phyloP scores from a whole-genome alignment of 2,888 invertebrate species.

The Kryphioiulus occultus region DNA sequence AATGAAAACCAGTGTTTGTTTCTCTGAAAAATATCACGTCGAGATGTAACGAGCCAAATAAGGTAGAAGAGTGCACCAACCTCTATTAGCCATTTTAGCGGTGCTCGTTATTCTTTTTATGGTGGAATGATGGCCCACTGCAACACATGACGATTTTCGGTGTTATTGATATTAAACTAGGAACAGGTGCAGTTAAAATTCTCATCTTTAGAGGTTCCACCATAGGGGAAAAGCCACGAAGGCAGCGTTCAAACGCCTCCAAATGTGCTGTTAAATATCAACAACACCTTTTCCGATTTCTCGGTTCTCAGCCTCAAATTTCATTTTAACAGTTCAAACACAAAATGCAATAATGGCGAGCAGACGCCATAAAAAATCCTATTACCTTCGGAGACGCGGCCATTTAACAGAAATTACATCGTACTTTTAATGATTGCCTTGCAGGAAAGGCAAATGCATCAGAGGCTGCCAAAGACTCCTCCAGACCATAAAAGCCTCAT shows the following conservation, averaged over 20 bases:
- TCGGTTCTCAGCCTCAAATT: background rate
- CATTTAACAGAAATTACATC: constrained; percentile 31
- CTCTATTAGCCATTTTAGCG: constrained; percentile 29
- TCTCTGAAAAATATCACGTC: background rate
- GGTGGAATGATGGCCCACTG: background rate
- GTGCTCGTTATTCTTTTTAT: constrained; percentile 32
- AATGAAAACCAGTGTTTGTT: background rate
- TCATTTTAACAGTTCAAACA: constrained; percentile 29
- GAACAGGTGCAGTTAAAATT: constrained; percentile 27
- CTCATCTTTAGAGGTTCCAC: background rate
- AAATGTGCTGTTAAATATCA: background rate
- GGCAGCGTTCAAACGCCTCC: background rate
- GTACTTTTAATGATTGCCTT: constrained; percentile 16
- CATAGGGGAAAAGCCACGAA: background rate
- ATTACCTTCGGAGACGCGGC: constrained; percentile 2
- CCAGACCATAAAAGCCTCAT: background rate
- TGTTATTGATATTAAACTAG: constrained; percentile 36
- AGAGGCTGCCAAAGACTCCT: background rate
- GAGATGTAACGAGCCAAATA: background rate
- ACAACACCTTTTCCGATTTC: background rate
- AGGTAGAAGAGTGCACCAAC: constrained; percentile 5
- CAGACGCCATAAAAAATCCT: constrained; percentile 1
- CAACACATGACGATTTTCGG: constrained; percentile 18
- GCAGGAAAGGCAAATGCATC: constrained; percentile 11
- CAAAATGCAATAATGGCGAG: background rate